Base-by-base conservation (phyloP, 2,113 vertebrate species). In the Maccullochella peelii region DNA sequence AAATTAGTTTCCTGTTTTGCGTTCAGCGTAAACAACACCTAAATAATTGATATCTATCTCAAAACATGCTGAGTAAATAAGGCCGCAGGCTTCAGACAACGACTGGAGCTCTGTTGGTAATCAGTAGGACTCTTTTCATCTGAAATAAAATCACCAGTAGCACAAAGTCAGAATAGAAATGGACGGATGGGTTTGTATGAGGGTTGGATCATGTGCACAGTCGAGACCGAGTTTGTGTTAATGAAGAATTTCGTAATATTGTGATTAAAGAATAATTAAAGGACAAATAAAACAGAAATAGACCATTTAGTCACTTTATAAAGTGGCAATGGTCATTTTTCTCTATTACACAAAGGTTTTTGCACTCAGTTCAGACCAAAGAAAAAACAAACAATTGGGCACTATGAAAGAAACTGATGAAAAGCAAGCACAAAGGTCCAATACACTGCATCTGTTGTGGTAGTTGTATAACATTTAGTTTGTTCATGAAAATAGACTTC, bases 21-120 rank as follows among this genome's bases (percentile, higher is more conserved):
- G 38, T 63, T 73, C 50, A 15, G 82, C 54, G 57, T 88, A 82
- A 89, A 88, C 61, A 88, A 89, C 67, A 80, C 40, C 50, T 86
- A 78, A 89, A 92, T 90, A 88, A 90, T 88, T 89, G 42, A 90
- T 78, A 82, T 77, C 18, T 27, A 54, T 88, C 49, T 52, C 36
- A 42, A 82, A 84, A 82, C 80, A 82, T 12, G 65, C 58, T 52
- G 62, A 58, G 83, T 71, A 77, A 85, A 83, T 80, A 63, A 66
- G 62, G 40, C 80, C 63, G 58, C 57, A 25, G 73, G 55, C 72
- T 59, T 77, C 67, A 78, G 72, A 80, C 15, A 16, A 49, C 0
- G 27, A 50, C 42, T 16, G 52, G 76, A 58, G 70, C 54, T 23
- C 58, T 54, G 52, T 8, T 72, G 55, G 76, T 58, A 71, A 74